Evolutionary conservation across 2,888 invertebrate genomes (phyloP).

Genomic region (Linyphia triangularis): DNA sequence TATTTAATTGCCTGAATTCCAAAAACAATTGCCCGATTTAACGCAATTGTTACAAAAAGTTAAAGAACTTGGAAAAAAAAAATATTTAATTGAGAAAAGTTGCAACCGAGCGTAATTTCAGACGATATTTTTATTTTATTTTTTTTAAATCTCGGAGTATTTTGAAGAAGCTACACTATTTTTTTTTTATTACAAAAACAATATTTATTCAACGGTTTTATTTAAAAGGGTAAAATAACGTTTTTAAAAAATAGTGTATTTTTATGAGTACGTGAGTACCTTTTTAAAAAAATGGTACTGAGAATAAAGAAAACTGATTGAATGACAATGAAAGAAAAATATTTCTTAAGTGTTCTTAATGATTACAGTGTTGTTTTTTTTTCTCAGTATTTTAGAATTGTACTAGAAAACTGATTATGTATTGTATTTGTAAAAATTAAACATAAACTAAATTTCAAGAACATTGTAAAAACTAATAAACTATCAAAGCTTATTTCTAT

Average conservation of each 20-base stretch:
- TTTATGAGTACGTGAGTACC: too few species aligned
- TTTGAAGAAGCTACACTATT: too few species aligned
- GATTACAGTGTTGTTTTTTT: too few species aligned
- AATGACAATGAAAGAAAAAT: not conserved
- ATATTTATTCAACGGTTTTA: conserved; percentile 19
- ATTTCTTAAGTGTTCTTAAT: not conserved
- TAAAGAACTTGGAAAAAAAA: conserved; percentile 2
- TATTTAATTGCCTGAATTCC: conserved; percentile 7
- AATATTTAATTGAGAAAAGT: conserved; percentile 30
- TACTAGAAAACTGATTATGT: too few species aligned
- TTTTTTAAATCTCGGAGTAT: not conserved
- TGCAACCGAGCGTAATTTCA: conserved; percentile 21
- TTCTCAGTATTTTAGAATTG: too few species aligned
- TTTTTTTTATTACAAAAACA: not conserved
- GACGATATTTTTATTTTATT: not conserved
- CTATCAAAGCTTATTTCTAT: too few species aligned
- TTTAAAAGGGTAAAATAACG: conserved; percentile 4
- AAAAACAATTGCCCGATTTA: conserved; percentile 39
- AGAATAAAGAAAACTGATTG: not conserved
- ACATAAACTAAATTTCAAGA: too few species aligned
- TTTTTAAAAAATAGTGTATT: too few species aligned
- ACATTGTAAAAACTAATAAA: too few species aligned
- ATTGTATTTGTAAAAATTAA: too few species aligned
- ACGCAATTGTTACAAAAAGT: not conserved
- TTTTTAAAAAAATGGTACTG: too few species aligned